Conservation (phyloP, 2,888 invertebrate species). For the Spodoptera picta region DNA sequence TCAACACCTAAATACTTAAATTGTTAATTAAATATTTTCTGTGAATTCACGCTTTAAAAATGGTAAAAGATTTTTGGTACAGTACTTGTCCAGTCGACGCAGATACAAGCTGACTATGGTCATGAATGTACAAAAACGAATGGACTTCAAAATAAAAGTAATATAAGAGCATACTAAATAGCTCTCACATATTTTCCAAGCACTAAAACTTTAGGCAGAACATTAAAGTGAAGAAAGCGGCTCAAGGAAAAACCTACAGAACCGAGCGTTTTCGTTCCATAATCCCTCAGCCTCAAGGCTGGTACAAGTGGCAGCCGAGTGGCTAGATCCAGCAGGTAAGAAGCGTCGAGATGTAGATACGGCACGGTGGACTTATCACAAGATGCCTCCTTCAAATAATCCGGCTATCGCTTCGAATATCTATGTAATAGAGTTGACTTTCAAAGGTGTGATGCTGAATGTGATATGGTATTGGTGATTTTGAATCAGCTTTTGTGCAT, state of each 20-base stretch:
- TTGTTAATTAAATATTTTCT: conserved; percentile 1
- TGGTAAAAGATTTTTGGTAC: too few species aligned
- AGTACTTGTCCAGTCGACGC: too few species aligned
- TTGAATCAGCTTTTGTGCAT: too few species aligned
- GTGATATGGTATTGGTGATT: too few species aligned
- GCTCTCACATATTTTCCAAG: too few species aligned
- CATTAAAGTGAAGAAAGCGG: too few species aligned
- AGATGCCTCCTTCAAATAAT: conserved; percentile 10
- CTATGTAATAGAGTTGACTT: background rate
- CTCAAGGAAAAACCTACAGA: conserved; percentile 3
- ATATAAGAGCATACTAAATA: too few species aligned
- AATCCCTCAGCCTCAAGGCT: conserved; percentile 10
- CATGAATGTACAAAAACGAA: too few species aligned
- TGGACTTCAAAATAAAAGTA: too few species aligned
- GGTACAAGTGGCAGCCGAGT: conserved; percentile 31
- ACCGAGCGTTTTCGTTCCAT: conserved; percentile 10
- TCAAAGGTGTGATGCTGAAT: conserved; percentile 4
- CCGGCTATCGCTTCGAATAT: conserved; percentile 11
- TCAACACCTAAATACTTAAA: background rate
- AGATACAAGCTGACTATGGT: too few species aligned
- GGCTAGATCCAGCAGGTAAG: conserved; percentile 50
- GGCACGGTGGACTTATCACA: conserved; percentile 44
- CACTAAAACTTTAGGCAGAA: too few species aligned
- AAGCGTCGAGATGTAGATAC: conserved; percentile 48
- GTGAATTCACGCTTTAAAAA: too few species aligned